Evolutionary conservation across 2,113 vertebrate species (phyloP).

Genomic region (Neogobius melanostomus): DNA sequence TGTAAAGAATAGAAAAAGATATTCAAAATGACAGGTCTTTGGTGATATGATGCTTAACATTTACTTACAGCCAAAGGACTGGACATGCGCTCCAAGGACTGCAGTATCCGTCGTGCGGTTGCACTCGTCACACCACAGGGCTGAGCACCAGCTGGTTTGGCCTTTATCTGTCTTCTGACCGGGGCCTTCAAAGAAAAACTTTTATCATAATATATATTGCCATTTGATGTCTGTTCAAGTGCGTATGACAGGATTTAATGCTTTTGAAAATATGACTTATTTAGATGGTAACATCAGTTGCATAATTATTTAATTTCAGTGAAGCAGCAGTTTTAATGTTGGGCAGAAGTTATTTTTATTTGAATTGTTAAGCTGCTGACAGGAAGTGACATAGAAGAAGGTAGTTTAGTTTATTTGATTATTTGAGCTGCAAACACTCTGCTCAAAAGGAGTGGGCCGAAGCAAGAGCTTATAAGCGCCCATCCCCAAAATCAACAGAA

Average conservation of each 20-base stretch:
- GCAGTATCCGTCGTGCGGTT: constrained; percentile 91
- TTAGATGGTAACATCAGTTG: too few relatives aligned
- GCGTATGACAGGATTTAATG: background rate
- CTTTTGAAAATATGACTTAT: too few relatives aligned
- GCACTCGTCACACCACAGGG: constrained; percentile 93
- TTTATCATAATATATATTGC: constrained; percentile 19
- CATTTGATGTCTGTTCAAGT: background rate
- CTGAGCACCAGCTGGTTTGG: constrained; percentile 85
- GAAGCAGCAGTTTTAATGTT: too few relatives aligned
- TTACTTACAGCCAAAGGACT: constrained; percentile 89
- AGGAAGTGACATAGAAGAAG: too few relatives aligned
- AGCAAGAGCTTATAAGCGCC: too few relatives aligned
- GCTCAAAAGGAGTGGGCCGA: too few relatives aligned
- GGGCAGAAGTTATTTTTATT: too few relatives aligned
- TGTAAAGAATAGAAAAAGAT: constrained; percentile 58
- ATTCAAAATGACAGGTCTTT: background rate
- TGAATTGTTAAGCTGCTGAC: too few relatives aligned
- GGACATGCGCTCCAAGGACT: constrained; percentile 97
- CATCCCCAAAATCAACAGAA: too few relatives aligned
- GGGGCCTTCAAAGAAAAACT: constrained; percentile 79
- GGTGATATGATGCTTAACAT: background rate
- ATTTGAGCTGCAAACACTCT: too few relatives aligned
- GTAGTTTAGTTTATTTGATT: too few relatives aligned
- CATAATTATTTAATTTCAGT: too few relatives aligned
- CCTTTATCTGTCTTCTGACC: constrained; percentile 91